Conservation (phyloP, 1,140 invertebrate genomes). For the Cotesia chilonis region DNA sequence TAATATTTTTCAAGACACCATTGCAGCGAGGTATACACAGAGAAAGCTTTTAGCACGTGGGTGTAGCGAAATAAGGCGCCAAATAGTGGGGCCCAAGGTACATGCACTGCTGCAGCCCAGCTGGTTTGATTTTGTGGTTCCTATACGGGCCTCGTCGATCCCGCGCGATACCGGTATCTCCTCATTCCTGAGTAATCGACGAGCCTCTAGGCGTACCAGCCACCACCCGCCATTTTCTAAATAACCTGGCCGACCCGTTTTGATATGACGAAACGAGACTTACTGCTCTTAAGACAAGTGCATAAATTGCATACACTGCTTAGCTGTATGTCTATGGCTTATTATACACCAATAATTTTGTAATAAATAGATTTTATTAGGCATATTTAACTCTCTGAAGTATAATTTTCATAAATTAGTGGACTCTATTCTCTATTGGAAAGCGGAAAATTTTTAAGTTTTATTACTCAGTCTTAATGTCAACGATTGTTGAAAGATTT, state of each 20-base stretch:
- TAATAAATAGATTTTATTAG: background rate
- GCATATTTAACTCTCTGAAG: no score
- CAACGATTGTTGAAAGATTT: no score
- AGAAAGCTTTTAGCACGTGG: slow-evolving; percentile 11
- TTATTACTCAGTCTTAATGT: no score
- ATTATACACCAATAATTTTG: background rate
- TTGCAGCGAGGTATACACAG: no score
- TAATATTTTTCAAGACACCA: no score
- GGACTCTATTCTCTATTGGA: no score
- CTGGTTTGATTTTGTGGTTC: slow-evolving; percentile 14
- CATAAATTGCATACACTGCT: background rate
- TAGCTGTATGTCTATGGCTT: background rate
- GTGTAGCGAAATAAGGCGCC: slow-evolving; percentile 15
- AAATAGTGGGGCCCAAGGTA: slow-evolving; percentile 4
- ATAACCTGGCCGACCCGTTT: slow-evolving; percentile 45
- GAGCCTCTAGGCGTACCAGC: slow-evolving; percentile 50
- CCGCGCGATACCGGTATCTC: slow-evolving; percentile 64
- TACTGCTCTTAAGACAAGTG: slow-evolving; percentile 15
- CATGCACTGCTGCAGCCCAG: background rate
- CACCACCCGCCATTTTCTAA: slow-evolving; percentile 60
- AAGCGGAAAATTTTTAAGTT: no score
- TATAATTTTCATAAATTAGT: no score
- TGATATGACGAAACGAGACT: slow-evolving; percentile 41
- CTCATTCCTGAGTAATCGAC: slow-evolving; percentile 65
- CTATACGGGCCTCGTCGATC: slow-evolving; percentile 30